Evolutionary conservation across 2,113 vertebrate genomes (phyloP).

Genomic region (Halcyon senegalensis): DNA sequence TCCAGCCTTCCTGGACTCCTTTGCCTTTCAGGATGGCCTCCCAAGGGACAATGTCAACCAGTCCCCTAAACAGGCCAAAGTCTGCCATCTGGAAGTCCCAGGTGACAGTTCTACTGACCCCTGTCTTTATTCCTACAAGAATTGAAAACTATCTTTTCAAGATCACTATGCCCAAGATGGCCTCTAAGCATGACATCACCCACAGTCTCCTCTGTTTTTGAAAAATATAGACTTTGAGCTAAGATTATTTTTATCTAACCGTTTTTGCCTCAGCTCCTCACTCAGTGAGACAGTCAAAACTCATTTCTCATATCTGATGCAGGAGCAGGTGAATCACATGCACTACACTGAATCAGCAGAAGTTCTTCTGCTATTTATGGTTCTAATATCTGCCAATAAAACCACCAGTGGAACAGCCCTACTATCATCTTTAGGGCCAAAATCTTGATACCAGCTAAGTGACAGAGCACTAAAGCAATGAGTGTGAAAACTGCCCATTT

Average conservation of each 20-base stretch:
- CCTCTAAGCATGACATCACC: background rate
- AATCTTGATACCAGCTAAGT: background rate
- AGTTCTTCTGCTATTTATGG: background rate
- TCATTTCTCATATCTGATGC: accelerated
- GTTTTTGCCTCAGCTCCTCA: background rate
- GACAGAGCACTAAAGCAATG: background rate
- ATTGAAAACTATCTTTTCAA: background rate
- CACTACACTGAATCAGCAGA: background rate
- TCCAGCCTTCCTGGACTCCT: background rate
- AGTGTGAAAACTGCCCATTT: background rate
- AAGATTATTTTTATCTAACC: background rate
- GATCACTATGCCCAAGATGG: accelerated
- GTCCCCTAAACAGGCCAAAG: background rate
- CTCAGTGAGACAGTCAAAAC: background rate
- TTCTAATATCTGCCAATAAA: background rate
- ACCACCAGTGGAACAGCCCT: background rate
- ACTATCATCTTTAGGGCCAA: background rate
- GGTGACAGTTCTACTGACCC: background rate
- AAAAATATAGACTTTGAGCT: background rate
- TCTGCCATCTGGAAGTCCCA: background rate
- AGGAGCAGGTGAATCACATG: background rate
- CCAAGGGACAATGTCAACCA: background rate
- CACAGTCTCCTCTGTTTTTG: background rate
- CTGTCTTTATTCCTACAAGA: background rate
- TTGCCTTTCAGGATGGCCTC: background rate